Evolutionary conservation across 2,888 invertebrate genomes (phyloP).

Genomic region (Synergus gifuensis): DNA sequence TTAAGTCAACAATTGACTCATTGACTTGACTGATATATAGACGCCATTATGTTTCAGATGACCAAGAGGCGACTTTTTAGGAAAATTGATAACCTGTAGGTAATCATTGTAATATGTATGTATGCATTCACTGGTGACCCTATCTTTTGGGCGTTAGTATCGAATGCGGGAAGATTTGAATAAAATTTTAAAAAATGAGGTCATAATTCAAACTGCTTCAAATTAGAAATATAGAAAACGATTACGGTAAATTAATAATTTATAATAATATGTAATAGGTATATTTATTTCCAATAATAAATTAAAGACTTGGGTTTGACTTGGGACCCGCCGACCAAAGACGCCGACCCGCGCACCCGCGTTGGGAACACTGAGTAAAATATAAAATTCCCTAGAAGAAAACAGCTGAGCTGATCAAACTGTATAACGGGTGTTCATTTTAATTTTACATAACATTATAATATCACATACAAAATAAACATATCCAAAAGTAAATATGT

Average conservation of each 20-base stretch:
- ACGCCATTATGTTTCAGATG: neutral
- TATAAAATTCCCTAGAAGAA: neutral
- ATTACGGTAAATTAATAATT: neutral
- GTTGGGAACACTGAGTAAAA: too few relatives aligned
- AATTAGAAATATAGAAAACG: neutral
- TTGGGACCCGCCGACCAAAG: too few relatives aligned
- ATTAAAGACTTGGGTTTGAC: too few relatives aligned
- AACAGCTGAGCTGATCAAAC: neutral
- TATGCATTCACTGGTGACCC: neutral
- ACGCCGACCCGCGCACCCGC: too few relatives aligned
- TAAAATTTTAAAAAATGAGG: neutral
- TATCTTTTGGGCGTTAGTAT: neutral
- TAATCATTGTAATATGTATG: too few relatives aligned
- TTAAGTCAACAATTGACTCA: too few relatives aligned
- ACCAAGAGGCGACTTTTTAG: neutral
- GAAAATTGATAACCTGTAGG: neutral
- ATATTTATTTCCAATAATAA: too few relatives aligned
- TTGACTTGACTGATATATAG: neutral
- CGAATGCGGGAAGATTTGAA: neutral
- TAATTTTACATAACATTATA: too few relatives aligned
- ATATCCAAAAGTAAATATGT: neutral
- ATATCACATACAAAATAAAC: too few relatives aligned
- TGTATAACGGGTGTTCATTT: neutral
- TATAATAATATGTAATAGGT: too few relatives aligned
- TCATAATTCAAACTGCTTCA: neutral